Evolutionary conservation across 2,797 vertebrate genomes (phyloP).

Genomic region (Acanthurus tractus): DNA sequence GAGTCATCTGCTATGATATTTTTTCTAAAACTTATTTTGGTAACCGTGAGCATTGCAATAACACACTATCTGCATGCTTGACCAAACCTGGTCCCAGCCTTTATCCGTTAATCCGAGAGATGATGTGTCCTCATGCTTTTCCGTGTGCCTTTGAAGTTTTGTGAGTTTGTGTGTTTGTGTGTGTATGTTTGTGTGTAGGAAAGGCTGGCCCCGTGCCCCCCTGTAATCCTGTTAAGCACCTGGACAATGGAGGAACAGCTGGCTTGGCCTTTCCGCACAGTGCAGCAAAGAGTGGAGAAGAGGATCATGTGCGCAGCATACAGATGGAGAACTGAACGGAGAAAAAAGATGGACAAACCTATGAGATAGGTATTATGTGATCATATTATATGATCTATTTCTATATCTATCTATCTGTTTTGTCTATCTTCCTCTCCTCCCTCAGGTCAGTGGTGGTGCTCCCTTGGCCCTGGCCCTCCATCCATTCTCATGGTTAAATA

Average conservation of each 20-base stretch:
- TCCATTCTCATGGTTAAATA: slow-evolving; percentile 74
- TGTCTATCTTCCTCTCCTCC: slow-evolving; percentile 29
- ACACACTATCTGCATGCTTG: slow-evolving; percentile 30
- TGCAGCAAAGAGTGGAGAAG: slow-evolving; percentile 35
- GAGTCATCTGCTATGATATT: too few relatives aligned
- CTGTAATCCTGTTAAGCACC: slow-evolving; percentile 86
- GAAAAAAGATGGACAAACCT: slow-evolving; percentile 23
- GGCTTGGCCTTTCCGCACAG: slow-evolving; percentile 66
- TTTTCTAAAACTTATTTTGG: slow-evolving; percentile 18
- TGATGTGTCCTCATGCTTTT: slow-evolving; percentile 57
- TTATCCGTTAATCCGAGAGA: slow-evolving; percentile 45
- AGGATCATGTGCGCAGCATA: slow-evolving; percentile 46
- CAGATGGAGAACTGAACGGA: slow-evolving; percentile 27
- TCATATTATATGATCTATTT: slow-evolving; percentile 41
- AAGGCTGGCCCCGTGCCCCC: slow-evolving; percentile 56
- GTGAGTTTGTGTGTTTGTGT: slow-evolving; percentile 45
- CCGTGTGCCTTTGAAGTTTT: slow-evolving; percentile 60
- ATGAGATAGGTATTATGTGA: background rate
- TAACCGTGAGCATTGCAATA: slow-evolving; percentile 16
- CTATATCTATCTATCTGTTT: slow-evolving; percentile 27
- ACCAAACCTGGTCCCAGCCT: slow-evolving; percentile 30
- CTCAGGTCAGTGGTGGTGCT: slow-evolving; percentile 15
- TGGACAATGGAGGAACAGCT: slow-evolving; percentile 86
- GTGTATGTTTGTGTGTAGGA: slow-evolving; percentile 25
- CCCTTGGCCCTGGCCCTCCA: slow-evolving; percentile 45